Conservation (phyloP, 2,888 invertebrate genomes). For the Craniophora ligustri region DNA sequence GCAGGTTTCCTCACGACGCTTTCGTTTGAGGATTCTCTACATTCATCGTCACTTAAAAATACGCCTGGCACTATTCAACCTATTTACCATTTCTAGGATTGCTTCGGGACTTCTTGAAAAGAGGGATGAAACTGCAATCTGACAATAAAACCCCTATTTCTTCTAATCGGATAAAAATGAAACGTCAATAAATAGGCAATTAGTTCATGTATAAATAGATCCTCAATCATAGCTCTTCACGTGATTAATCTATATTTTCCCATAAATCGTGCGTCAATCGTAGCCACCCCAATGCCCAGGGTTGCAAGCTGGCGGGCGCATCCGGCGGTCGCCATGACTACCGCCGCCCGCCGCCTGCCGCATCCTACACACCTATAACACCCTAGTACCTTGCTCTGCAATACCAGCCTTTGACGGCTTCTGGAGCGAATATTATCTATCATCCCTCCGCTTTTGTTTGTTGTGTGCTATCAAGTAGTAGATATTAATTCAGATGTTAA, state of each 20-base stretch:
- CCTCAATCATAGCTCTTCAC: neutral
- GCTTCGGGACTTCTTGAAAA: too few species aligned
- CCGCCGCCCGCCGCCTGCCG: conserved; percentile 63
- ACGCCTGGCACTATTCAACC: too few species aligned
- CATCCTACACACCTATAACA: conserved; percentile 59
- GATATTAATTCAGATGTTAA: neutral
- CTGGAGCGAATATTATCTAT: conserved; percentile 32
- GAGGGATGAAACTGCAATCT: too few species aligned
- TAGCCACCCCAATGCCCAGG: conserved; percentile 72
- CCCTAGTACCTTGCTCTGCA: conserved; percentile 55
- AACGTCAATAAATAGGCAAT: neutral
- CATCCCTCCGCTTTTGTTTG: conserved; percentile 1
- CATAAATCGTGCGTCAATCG: conserved; percentile 13
- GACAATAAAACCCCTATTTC: too few species aligned
- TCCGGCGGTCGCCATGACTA: conserved; percentile 82
- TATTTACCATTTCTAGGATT: too few species aligned
- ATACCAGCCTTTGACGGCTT: conserved; percentile 42
- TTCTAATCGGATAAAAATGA: neutral
- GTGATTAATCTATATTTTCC: conserved; percentile 31
- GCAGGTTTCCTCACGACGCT: too few species aligned
- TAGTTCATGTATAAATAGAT: neutral
- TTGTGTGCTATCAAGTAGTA: conserved; percentile 2
- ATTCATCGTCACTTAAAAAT: too few species aligned
- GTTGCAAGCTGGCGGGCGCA: conserved; percentile 70
- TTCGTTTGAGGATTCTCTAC: too few species aligned